Evolutionary conservation across 2,797 vertebrate species (phyloP).

Genomic region (Xyrichtys novacula): DNA sequence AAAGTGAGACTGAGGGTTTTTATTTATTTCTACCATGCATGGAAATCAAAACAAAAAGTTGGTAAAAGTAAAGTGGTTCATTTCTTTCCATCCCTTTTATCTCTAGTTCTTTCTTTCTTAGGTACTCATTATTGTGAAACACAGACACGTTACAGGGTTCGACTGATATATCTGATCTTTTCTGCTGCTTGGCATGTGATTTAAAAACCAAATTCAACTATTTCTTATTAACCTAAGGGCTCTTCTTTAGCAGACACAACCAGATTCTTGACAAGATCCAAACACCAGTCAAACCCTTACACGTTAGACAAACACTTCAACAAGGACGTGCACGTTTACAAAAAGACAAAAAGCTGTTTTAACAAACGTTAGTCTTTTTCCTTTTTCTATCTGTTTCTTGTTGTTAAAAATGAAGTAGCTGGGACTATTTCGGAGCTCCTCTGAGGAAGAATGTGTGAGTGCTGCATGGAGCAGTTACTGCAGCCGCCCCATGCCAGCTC

Average conservation of each 20-base stretch:
- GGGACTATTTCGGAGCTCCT: conserved; percentile 6
- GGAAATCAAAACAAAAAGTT: conserved; percentile 46
- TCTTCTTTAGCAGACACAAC: not conserved
- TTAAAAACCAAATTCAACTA: not conserved
- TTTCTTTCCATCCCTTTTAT: conserved; percentile 22
- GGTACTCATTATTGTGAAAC: conserved; percentile 12
- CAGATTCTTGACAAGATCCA: not conserved
- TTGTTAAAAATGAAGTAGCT: not conserved
- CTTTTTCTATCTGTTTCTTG: not conserved
- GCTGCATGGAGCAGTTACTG: not conserved
- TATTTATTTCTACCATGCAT: conserved; percentile 55
- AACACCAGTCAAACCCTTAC: conserved; percentile 23
- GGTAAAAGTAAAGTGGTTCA: conserved; percentile 2
- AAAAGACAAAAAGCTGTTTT: not conserved
- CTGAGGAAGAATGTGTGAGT: conserved; percentile 1
- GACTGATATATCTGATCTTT: conserved; percentile 9
- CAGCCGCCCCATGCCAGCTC: conserved; percentile 9
- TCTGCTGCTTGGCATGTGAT: not conserved
- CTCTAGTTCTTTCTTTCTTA: conserved; percentile 8
- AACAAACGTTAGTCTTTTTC: not conserved
- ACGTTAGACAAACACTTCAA: conserved; percentile 23
- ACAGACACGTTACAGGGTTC: not conserved
- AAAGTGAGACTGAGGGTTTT: conserved; percentile 56
- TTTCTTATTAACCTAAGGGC: too few relatives aligned
- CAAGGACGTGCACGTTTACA: conserved; percentile 15